These are phyloP conservation scores for Pangasius mekongensis DNA, from an alignment of 2,797 vertebrate genomes.

Conservation along the genomic window DNA sequence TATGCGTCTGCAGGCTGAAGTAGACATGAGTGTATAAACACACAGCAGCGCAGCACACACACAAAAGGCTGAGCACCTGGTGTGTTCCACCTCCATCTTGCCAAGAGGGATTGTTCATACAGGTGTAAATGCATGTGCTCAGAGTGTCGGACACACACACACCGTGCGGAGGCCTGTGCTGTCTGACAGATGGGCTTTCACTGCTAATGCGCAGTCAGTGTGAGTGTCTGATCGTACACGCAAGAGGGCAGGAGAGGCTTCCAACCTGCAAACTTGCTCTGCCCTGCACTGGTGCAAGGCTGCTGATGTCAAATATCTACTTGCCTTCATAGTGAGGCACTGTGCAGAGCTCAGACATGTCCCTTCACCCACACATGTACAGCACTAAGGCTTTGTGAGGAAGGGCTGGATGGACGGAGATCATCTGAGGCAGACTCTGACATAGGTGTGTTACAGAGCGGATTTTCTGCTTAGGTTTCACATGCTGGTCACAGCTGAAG, in stretches of 20 bases:
- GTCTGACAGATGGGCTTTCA: slow-evolving; percentile 85
- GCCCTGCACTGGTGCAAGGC: slow-evolving; percentile 2
- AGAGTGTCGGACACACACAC: slow-evolving; percentile 26
- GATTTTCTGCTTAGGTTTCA: neutral
- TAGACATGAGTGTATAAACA: slow-evolving; percentile 7
- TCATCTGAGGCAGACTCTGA: slow-evolving; percentile 40
- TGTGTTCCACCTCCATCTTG: slow-evolving; percentile 76
- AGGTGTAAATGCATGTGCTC: slow-evolving; percentile 93
- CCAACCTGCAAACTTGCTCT: slow-evolving; percentile 67
- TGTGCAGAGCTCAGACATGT: slow-evolving; percentile 6
- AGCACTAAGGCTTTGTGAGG: slow-evolving; percentile 34
- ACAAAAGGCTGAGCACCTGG: slow-evolving; percentile 82
- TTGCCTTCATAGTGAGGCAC: slow-evolving; percentile 29
- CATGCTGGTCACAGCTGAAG: neutral
- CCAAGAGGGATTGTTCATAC: slow-evolving; percentile 85
- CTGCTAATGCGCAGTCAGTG: slow-evolving; percentile 73
- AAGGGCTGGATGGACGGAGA: slow-evolving; percentile 34
- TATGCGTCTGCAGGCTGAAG: neutral
- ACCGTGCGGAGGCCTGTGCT: slow-evolving; percentile 63
- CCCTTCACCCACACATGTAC: slow-evolving; percentile 9
- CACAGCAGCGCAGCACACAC: slow-evolving; percentile 57
- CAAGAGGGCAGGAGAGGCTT: neutral
- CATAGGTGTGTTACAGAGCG: neutral
- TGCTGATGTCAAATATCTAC: slow-evolving; percentile 33
- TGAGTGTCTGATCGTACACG: slow-evolving; percentile 59